Evolutionary conservation across 2,888 invertebrate species (phyloP).

Genomic region (Scelioninae gen. 1): DNA sequence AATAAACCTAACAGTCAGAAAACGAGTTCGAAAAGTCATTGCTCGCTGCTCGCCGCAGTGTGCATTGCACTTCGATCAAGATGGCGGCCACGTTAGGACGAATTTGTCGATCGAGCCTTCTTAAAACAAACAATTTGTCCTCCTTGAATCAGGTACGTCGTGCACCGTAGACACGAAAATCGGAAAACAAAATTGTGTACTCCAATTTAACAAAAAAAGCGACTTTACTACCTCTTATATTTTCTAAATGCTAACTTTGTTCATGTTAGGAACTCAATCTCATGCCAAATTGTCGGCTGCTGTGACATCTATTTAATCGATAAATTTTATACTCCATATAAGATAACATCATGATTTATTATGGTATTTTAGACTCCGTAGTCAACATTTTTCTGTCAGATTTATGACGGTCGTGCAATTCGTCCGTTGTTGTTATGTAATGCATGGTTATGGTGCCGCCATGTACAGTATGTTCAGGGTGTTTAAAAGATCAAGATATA

Average conservation of each 20-base stretch:
- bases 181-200: not conserved
- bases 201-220: slow-evolving; percentile 18
- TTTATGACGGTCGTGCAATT: slow-evolving; percentile 9
- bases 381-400: slow-evolving; percentile 4
- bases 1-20: not conserved
- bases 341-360: not conserved
- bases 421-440: slow-evolving; percentile 50
- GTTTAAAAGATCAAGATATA: not conserved
- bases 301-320: slow-evolving; percentile 73
- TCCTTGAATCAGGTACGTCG: slow-evolving; percentile 89
- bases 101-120: slow-evolving; percentile 91
- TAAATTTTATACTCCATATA: slow-evolving; percentile 5
- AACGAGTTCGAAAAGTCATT: slow-evolving; percentile 1
- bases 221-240: slow-evolving; percentile 5
- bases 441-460: slow-evolving; percentile 63
- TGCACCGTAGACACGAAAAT: slow-evolving; percentile 36
- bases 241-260: slow-evolving; percentile 9
- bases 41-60: slow-evolving; percentile 14
- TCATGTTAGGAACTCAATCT: not conserved
- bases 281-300: slow-evolving; percentile 78
- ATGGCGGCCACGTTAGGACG: slow-evolving; percentile 95
- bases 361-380: not conserved
- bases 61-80: slow-evolving; percentile 85
- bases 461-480: slow-evolving; percentile 25
- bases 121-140: slow-evolving; percentile 89